phyloP scores from a whole-genome alignment of 2,888 invertebrate genomes.

The Volucella zonaria region DNA sequence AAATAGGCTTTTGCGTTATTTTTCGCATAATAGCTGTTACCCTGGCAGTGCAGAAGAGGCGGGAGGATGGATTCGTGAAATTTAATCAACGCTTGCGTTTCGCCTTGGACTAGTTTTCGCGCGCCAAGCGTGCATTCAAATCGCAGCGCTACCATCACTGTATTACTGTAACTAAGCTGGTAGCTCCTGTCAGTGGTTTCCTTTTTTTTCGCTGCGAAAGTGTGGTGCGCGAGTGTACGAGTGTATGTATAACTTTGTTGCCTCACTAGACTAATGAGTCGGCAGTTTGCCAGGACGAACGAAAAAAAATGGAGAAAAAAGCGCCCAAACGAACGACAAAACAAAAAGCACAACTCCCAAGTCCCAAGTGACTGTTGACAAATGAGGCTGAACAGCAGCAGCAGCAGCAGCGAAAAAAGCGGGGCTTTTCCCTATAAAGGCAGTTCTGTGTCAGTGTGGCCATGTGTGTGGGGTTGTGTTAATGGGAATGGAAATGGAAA shows the following conservation, averaged over 20 bases:
- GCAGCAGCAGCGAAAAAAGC: background rate
- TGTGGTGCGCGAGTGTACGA: background rate
- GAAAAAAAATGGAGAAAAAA: constrained; percentile 9
- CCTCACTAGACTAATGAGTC: constrained; percentile 68
- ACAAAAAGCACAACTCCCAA: background rate
- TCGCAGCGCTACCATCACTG: background rate
- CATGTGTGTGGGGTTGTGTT: too few species aligned
- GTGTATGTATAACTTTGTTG: constrained; percentile 25
- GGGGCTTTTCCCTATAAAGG: constrained; percentile 1
- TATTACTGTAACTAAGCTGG: too few species aligned
- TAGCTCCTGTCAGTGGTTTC: too few species aligned
- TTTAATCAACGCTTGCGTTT: constrained; percentile 62
- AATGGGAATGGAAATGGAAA: too few species aligned
- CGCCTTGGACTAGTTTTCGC: constrained; percentile 67
- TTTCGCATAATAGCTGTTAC: constrained; percentile 33
- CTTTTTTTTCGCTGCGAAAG: background rate
- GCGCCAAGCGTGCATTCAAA: constrained; percentile 43
- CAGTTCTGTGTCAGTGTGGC: constrained; percentile 38
- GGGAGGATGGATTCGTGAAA: constrained; percentile 48
- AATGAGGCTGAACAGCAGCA: constrained; percentile 27
- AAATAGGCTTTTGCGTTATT: constrained; percentile 45
- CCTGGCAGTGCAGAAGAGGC: background rate
- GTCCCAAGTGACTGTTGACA: constrained; percentile 22
- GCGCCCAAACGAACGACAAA: too few species aligned
- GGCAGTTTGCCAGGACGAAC: constrained; percentile 59